Base-by-base conservation (phyloP, 1,140 invertebrate species). In the Hyles euphorbiae region DNA sequence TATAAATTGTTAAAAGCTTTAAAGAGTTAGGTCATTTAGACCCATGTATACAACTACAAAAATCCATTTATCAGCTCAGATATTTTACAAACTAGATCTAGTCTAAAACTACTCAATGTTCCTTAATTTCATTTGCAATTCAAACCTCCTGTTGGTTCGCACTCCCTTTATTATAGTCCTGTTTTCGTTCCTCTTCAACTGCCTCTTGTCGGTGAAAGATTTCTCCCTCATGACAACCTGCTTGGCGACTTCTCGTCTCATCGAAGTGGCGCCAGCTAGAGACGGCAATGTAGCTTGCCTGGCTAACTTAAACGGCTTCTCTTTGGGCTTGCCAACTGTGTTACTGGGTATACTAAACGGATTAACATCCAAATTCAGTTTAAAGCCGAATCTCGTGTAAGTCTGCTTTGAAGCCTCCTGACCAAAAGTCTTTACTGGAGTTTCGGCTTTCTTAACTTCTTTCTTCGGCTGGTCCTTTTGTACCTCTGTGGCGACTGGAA, bases 91-190 rank as follows among this genome's bases (percentile, higher is more conserved):
- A 22, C 22, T 22, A 22, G 22, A 22, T 22, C 4, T 11, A 48
- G 5, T 5, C 5, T 9, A 34, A 33, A 33, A 8, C 32, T 47
- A 57, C 34, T 74, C 67, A 43, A 87, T 58, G 65, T 84, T 85
- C 52, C 88, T 76, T 54, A 87, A 70, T 58, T 83, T 74, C 93
- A 93, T 94, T 68, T 92, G 90, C 34, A 94, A 66, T 56, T 93
- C 92, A 63, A 94, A 94, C n/a, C 93, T 84, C 34, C 92, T 86
- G 83, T 94, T 94, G 0, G 90, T 91, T 9, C 93, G 82, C 0
- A 94, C 92, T 3, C 92, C 92, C 34, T 90, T 90, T 0, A 93
- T 87, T 3, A 89, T 61, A 3, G 81, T 85, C 55, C 91, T 78
- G 40, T 73, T 89, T 43, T 89, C 79, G 4, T 82, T 79, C 60